Evolutionary conservation across 2,888 invertebrate genomes (phyloP).

Genomic region (Rhamnusium bicolor): DNA sequence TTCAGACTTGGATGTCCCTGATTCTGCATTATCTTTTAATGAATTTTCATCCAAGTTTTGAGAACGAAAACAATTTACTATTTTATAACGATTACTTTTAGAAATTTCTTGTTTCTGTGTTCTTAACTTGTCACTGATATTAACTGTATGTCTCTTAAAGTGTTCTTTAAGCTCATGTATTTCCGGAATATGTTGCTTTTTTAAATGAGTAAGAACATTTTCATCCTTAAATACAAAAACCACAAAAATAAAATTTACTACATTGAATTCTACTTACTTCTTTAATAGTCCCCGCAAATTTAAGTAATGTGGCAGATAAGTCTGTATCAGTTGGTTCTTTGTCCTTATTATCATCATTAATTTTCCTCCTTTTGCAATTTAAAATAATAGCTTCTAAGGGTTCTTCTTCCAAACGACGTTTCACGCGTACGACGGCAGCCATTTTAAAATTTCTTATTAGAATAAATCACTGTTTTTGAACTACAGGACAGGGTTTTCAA

Average conservation of each 20-base stretch:
- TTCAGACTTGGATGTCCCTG: constrained; percentile 57
- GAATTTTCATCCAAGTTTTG: constrained; percentile 56
- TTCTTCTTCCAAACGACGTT: constrained; percentile 81
- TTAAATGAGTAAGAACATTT: constrained; percentile 69
- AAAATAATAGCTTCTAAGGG: constrained; percentile 82
- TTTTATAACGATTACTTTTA: constrained; percentile 74
- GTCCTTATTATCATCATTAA: constrained; percentile 67
- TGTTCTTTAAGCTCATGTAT: constrained; percentile 69
- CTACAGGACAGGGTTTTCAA: not conserved
- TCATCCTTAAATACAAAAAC: constrained; percentile 68
- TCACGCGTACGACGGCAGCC: constrained; percentile 81
- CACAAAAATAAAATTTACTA: not conserved
- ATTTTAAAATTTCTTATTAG: constrained; percentile 60
- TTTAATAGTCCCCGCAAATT: constrained; percentile 82
- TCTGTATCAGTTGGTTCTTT: constrained; percentile 64
- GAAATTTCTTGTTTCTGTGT: constrained; percentile 70
- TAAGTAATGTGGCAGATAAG: constrained; percentile 77
- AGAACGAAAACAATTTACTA: constrained; percentile 76
- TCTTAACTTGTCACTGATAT: constrained; percentile 71
- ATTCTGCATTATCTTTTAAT: constrained; percentile 43
- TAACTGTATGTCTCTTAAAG: constrained; percentile 71
- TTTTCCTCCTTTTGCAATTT: constrained; percentile 80
- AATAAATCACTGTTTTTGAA: not conserved
- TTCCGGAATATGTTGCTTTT: constrained; percentile 70
- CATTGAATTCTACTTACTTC: constrained; percentile 56